Evolutionary conservation across 2,113 vertebrate species (phyloP).

Genomic region (Cephalopholis sonnerati): DNA sequence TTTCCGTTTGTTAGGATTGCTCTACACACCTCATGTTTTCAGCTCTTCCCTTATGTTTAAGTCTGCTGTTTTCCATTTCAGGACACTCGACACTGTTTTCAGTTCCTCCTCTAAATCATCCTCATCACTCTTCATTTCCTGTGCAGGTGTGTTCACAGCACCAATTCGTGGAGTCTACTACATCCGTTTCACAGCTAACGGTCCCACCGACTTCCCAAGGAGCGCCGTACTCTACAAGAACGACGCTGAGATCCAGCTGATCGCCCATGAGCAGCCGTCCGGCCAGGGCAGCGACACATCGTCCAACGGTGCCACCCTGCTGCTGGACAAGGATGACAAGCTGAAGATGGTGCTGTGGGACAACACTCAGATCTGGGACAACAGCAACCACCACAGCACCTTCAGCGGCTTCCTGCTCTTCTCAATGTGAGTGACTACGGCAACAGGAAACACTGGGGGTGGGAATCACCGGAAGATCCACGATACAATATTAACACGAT

Average conservation of each 20-base stretch:
- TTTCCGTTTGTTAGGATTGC: too few species aligned
- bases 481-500: too few species aligned
- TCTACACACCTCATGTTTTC: too few species aligned
- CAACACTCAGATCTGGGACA: conserved; percentile 74
- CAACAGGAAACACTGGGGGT: too few species aligned
- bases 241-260: not conserved
- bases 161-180: conserved; percentile 73
- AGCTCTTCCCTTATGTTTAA: too few species aligned
- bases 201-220: conserved; percentile 53
- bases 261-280: conserved; percentile 62
- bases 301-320: conserved; percentile 70
- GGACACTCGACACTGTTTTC: too few species aligned
- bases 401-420: conserved; percentile 76
- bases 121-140: not conserved
- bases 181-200: conserved; percentile 70
- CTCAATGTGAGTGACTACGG: conserved; percentile 25
- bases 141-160: conserved; percentile 65
- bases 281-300: conserved; percentile 74
- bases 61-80: too few species aligned
- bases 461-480: too few species aligned
- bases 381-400: conserved; percentile 76
- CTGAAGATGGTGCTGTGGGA: conserved; percentile 64
- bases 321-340: conserved; percentile 66
- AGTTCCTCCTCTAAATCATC: too few species aligned
- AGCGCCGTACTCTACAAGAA: conserved; percentile 73